Evolutionary conservation across 2,888 invertebrate genomes (phyloP).

Genomic region (Ormyrus rosae): DNA sequence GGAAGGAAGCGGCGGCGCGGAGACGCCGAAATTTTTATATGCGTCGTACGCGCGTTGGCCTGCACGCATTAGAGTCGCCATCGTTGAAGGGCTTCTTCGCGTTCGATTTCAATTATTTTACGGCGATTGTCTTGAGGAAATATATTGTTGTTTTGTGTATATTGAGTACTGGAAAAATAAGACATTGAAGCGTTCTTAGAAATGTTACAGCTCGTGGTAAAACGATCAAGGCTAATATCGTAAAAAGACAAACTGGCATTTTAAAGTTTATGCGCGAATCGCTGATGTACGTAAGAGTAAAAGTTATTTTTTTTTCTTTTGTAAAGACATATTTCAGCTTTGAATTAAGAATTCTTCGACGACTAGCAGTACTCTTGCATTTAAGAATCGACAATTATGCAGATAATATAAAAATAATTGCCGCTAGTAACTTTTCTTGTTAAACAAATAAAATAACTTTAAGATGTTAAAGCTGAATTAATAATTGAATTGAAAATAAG

Average conservation of each 20-base stretch:
- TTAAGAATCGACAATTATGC: neutral
- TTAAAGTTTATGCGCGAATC: slow-evolving; percentile 1
- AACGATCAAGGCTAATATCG: slow-evolving; percentile 29
- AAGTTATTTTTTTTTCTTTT: slow-evolving; percentile 2
- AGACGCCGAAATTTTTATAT: neutral
- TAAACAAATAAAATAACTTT: neutral
- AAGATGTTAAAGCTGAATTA: neutral
- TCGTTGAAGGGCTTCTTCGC: neutral
- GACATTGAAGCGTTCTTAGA: slow-evolving; percentile 27
- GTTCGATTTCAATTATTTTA: neutral
- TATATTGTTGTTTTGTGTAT: neutral
- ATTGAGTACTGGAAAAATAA: neutral
- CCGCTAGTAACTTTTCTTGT: too few species aligned
- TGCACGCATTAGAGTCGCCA: neutral
- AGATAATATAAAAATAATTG: neutral
- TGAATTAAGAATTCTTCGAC: neutral
- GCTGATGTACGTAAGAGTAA: neutral
- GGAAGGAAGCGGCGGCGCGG: neutral
- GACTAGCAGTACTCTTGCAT: neutral
- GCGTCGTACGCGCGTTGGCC: neutral
- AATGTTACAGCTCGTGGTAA: slow-evolving; percentile 7
- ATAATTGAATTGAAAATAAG: neutral
- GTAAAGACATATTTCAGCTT: neutral
- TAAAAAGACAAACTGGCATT: slow-evolving; percentile 14
- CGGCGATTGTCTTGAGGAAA: neutral